Evolutionary conservation across 2,113 vertebrate genomes (phyloP).

Genomic region (Probosciger aterrimus): DNA sequence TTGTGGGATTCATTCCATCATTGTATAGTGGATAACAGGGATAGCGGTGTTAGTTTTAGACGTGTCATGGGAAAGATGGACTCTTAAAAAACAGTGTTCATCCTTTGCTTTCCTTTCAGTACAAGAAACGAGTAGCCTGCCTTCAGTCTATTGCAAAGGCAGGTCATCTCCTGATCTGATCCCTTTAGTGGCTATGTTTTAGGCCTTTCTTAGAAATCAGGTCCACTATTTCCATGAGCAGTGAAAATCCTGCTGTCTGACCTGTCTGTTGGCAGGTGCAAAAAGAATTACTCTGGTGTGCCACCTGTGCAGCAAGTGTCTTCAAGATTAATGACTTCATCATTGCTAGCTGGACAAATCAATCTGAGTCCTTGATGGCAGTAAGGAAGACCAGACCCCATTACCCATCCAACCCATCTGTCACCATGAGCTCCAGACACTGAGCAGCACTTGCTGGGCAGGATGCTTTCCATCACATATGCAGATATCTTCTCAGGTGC

Average conservation of each 20-base stretch:
- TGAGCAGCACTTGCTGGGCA: not conserved
- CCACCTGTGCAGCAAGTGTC: not conserved
- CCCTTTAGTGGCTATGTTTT: not conserved
- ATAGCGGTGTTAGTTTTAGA: not conserved
- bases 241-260: not conserved
- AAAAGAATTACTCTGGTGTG: not conserved
- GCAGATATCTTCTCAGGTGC: conserved; percentile 17
- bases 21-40: not conserved
- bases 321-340: conserved; percentile 44
- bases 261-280: not conserved
- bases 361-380: not conserved
- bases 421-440: not conserved
- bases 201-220: not conserved
- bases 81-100: not conserved
- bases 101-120: not conserved
- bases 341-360: conserved; percentile 14
- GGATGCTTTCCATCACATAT: conserved; percentile 1
- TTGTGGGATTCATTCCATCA: not conserved
- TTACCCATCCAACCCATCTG: not conserved
- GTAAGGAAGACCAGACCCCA: not conserved
- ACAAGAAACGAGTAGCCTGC: not conserved
- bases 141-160: not conserved
- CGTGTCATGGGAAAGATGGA: not conserved
- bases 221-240: not conserved
- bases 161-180: not conserved